A percentile compares a stretch with the other conserved stretches of the same genome.
Evolutionary conservation across 2,888 invertebrate genomes (phyloP).

Genomic region (Ochropleura leucogaster): DNA sequence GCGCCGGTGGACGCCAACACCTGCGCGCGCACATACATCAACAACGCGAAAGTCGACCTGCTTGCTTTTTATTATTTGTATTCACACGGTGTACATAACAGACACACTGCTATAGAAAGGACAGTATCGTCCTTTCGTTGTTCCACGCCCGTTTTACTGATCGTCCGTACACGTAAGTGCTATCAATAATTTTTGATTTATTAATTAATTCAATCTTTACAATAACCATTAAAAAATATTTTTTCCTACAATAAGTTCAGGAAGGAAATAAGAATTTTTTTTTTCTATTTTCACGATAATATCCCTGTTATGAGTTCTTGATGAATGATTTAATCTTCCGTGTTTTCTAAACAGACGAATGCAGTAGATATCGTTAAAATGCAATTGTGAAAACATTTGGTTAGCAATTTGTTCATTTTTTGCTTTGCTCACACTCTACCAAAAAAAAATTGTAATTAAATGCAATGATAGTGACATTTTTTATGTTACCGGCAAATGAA

Average conservation of each 20-base stretch:
- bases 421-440: background rate
- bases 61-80: conserved; percentile 80
- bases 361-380: conserved; percentile 36
- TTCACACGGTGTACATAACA: conserved; percentile 79
- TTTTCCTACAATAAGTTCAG: background rate
- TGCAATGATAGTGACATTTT: background rate
- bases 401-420: conserved; percentile 10
- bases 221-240: background rate
- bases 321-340: background rate
- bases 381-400: conserved; percentile 30
- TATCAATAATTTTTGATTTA: conserved; percentile 51
- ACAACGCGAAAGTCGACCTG: conserved; percentile 83
- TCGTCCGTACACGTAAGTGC: conserved; percentile 73
- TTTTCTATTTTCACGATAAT: background rate
- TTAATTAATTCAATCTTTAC: conserved; percentile 15
- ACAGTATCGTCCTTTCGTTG: conserved; percentile 74
- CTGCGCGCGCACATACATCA: conserved; percentile 76
- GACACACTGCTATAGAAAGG: conserved; percentile 78
- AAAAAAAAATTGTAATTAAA: background rate
- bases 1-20: conserved; percentile 78
- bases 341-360: conserved; percentile 37
- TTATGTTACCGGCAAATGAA: conserved; percentile 4
- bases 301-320: background rate
- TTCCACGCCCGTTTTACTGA: conserved; percentile 68
- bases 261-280: conserved; percentile 17